Evolutionary conservation across 2,888 invertebrate genomes (phyloP).

Genomic region (Camponotus fellah): DNA sequence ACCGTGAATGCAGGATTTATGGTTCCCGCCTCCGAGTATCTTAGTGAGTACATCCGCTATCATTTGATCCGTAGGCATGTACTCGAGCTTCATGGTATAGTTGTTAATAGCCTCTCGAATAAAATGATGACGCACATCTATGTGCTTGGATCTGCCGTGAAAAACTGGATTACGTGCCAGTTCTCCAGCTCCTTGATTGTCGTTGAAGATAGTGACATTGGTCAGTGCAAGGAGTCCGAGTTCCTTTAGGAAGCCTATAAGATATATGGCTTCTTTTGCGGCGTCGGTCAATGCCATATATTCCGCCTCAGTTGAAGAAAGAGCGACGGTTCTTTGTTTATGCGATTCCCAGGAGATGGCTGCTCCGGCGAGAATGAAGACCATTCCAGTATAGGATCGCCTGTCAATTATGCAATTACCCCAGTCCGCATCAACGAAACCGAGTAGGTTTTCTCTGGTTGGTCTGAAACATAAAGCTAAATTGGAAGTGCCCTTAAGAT

Average conservation of each 20-base stretch:
- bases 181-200: neutral
- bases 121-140: neutral
- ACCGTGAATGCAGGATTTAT: neutral
- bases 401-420: neutral
- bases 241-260: neutral
- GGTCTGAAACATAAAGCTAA: neutral
- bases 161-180: neutral
- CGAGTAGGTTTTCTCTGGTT: neutral
- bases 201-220: neutral
- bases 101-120: neutral
- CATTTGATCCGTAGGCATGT: neutral
- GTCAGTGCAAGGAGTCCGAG: neutral
- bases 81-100: neutral
- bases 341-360: neutral
- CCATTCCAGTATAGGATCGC: neutral
- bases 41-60: neutral
- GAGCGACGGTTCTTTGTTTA: neutral
- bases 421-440: neutral
- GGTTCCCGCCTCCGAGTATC: neutral
- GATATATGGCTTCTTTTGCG: neutral
- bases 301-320: neutral
- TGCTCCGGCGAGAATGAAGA: neutral
- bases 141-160: neutral
- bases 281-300: neutral
- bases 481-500: accelerated